These are phyloP conservation scores for Xestobium rufovillosum DNA, from an alignment of 2,888 invertebrate species.

Conservation along the genomic window DNA sequence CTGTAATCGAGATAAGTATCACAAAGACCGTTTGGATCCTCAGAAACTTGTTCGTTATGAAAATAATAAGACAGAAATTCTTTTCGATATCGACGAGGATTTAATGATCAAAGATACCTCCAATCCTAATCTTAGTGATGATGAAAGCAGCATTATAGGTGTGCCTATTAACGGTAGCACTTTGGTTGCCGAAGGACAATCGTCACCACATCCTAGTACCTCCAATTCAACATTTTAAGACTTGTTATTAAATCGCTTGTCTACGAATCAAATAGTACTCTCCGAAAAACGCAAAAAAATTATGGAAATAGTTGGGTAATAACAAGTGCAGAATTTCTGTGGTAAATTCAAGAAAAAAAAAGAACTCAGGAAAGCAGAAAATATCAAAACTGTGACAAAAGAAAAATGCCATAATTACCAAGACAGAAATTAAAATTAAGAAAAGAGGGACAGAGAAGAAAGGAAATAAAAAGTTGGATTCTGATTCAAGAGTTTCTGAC, in stretches of 20 bases:
- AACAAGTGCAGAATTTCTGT: no score
- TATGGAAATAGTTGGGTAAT: no score
- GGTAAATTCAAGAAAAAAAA: no score
- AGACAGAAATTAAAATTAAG: not conserved
- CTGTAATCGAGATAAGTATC: constrained; percentile 9
- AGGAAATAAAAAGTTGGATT: not conserved
- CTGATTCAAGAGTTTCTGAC: not conserved
- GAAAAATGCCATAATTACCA: not conserved
- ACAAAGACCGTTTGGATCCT: constrained; percentile 6
- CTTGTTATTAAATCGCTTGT: not conserved
- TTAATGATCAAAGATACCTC: constrained; percentile 2
- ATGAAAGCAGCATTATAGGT: not conserved
- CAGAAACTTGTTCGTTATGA: constrained; percentile 9
- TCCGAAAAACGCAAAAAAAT: not conserved
- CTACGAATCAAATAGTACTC: not conserved
- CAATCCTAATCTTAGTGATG: not conserved
- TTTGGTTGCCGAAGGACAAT: not conserved
- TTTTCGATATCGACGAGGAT: constrained; percentile 3
- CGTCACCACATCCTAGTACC: not conserved
- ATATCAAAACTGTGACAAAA: no score
- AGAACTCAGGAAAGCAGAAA: no score
- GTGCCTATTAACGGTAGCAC: not conserved
- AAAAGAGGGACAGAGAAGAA: not conserved
- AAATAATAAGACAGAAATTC: constrained; percentile 5
- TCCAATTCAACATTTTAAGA: not conserved